Evolutionary conservation across 2,888 invertebrate genomes (phyloP).

Genomic region (Cyclophora punctaria): DNA sequence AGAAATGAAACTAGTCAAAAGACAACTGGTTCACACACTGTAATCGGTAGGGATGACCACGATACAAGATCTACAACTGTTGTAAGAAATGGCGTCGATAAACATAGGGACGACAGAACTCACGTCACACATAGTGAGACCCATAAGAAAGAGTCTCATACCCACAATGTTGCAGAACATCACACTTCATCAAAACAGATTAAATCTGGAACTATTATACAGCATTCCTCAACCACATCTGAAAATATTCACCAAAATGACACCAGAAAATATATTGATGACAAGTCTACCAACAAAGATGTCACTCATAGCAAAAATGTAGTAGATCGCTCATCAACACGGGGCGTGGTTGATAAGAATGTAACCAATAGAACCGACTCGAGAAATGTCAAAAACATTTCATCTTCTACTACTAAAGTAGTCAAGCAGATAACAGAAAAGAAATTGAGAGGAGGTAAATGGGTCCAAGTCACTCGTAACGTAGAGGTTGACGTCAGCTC

Average conservation of each 20-base stretch:
- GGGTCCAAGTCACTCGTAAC: conserved; percentile 73
- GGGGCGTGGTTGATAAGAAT: conserved; percentile 36
- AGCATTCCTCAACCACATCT: conserved; percentile 29
- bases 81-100: conserved; percentile 25
- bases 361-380: conserved; percentile 41
- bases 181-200: conserved; percentile 28
- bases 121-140: conserved; percentile 32
- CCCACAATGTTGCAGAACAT: conserved; percentile 28
- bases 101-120: conserved; percentile 28
- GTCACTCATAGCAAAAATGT: conserved; percentile 24
- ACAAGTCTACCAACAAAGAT: conserved; percentile 9
- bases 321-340: conserved; percentile 34
- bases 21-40: conserved; percentile 47
- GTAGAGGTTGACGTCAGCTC: conserved; percentile 78
- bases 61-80: conserved; percentile 27
- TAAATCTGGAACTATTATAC: conserved; percentile 30
- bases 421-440: conserved; percentile 75
- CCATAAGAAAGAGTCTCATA: conserved; percentile 31
- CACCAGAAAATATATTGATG: conserved; percentile 6
- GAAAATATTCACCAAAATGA: conserved; percentile 27
- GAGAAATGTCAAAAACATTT: conserved; percentile 40
- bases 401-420: conserved; percentile 68
- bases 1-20: conserved; percentile 28
- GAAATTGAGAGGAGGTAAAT: conserved; percentile 67
- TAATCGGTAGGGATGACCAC: conserved; percentile 23